Evolutionary conservation across 1,140 invertebrate genomes (phyloP).

Genomic region (Zophobas morio): DNA sequence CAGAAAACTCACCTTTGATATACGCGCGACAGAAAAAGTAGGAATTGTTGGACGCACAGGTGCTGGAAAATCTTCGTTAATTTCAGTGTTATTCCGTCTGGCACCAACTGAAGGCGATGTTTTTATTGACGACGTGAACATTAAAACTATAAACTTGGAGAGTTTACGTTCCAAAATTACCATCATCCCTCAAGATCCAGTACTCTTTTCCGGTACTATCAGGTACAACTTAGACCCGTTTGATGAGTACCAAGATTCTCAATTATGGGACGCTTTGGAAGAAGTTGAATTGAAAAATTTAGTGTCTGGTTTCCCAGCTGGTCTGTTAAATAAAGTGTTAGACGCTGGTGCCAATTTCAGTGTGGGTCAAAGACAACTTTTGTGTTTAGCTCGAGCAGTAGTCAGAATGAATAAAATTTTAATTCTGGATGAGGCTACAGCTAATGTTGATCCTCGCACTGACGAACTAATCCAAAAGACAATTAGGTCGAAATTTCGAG

Average conservation of each 20-base stretch:
- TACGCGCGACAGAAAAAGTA: slow-evolving; percentile 76
- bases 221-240: slow-evolving; percentile 91
- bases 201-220: slow-evolving; percentile 82
- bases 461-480: slow-evolving; percentile 74
- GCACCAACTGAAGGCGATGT: slow-evolving; percentile 78
- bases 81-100: slow-evolving; percentile 81
- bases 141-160: slow-evolving; percentile 75
- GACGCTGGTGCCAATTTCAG: slow-evolving; percentile 73
- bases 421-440: slow-evolving; percentile 75
- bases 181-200: slow-evolving; percentile 89
- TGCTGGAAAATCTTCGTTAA: slow-evolving; percentile 88
- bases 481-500: slow-evolving; percentile 71
- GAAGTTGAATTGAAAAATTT: slow-evolving; percentile 79
- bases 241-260: slow-evolving; percentile 76
- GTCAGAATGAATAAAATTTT: slow-evolving; percentile 73
- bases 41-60: slow-evolving; percentile 84
- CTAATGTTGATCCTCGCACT: slow-evolving; percentile 74
- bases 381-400: slow-evolving; percentile 77
- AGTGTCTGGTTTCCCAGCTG: slow-evolving; percentile 60
- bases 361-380: slow-evolving; percentile 74
- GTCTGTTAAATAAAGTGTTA: slow-evolving; percentile 70
- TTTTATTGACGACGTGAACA: slow-evolving; percentile 80
- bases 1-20: slow-evolving; percentile 74
- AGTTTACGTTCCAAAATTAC: slow-evolving; percentile 82
- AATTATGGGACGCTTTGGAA: slow-evolving; percentile 86